A percentile compares a stretch with the other conserved stretches of the same genome.
Conservation (phyloP, 2,113 vertebrate species). For the Notiomystis cincta region DNA sequence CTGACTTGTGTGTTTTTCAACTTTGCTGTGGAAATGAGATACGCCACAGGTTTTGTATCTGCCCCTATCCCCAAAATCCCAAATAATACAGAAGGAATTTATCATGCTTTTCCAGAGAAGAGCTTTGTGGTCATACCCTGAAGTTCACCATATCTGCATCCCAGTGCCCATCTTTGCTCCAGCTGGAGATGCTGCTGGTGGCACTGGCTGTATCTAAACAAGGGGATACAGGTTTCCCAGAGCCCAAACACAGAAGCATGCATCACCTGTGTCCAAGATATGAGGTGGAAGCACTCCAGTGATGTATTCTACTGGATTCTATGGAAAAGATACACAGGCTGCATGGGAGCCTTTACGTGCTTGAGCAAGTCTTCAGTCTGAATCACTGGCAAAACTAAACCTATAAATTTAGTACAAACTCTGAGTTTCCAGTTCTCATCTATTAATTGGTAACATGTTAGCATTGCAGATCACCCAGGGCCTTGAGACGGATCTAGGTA, state of each 20-base stretch:
- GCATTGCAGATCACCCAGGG: not conserved
- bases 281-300: not conserved
- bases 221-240: not conserved
- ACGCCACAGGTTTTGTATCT: not conserved
- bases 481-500: not conserved
- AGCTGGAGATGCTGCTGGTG: not conserved
- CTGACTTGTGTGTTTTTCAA: not conserved
- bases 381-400: not conserved
- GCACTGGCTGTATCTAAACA: not conserved
- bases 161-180: not conserved
- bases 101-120: not conserved
- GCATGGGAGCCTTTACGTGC: accelerated
- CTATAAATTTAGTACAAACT: not conserved
- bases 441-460: not conserved
- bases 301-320: accelerated
- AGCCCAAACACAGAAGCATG: not conserved
- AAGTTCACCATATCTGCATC: accelerated
- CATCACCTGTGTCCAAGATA: accelerated
- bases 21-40: not conserved
- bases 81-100: not conserved
- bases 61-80: not conserved
- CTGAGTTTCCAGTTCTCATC: not conserved
- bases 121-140: accelerated
- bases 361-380: not conserved
- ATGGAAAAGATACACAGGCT: not conserved